Evolutionary conservation across 2,888 invertebrate species (phyloP), one percentile per base, ranked within the genome.

Genomic region (Strigamia transsilvanica): DNA sequence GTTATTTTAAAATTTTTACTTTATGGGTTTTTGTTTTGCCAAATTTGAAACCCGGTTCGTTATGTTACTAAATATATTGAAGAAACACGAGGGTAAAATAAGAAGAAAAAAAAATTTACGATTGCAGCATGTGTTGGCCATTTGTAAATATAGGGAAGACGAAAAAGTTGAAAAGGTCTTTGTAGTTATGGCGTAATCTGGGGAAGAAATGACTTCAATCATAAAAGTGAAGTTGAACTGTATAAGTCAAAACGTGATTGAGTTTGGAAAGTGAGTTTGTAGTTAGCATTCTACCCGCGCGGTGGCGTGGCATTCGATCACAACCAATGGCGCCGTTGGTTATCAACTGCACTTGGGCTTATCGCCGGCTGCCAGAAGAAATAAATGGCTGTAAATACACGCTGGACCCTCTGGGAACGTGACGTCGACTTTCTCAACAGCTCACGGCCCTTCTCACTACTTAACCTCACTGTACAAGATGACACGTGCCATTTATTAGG

Each of bases 361-460:
- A 73, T 73, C 73, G 73, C 73, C 73, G 12, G 73, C 73, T 73
- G 73, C 73, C 73, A 73, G 73, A 73, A 73, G 73, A 73, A 73
- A 73, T 73, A 73, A 73, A 73, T 73, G 27, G 73, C 73, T 73
- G 73, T 73, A 32, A 73, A 73, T 73, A 73, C 73, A 73, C 23
- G 27, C 7, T 73, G 73, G 27, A 73, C 73, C 73, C 73, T 73
- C 32, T 32, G 32, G 73, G 73, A 32, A 73, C 27, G 73, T 15
- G 73, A 73, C 73, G 56, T 56, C 56, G 56, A 15, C n/a, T 18
- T n/a, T 18, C 56, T 56, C 73, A 5, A 73, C 73, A 73, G 10
- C 73, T 73, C 73, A 73, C 12, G 73, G 32, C 73, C 73, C 73
- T 3, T 56, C 56, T 18, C 56, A 56, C 56, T 56, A 56, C 73